Evolutionary conservation across 2,113 vertebrate species (phyloP).

Genomic region (Puntigrus tetrazona): DNA sequence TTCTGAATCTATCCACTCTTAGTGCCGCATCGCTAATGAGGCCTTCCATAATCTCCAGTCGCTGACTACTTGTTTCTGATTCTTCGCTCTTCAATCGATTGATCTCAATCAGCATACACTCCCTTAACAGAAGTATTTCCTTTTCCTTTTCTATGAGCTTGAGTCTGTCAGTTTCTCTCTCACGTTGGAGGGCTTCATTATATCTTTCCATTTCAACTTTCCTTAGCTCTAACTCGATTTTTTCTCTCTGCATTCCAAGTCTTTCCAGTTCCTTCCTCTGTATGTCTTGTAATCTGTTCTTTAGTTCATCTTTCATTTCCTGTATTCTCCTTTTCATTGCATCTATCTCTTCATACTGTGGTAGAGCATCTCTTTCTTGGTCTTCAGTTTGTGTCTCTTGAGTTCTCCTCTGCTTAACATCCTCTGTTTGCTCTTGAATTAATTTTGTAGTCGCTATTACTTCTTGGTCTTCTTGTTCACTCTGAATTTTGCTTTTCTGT

Average conservation of each 20-base stretch:
- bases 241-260: constrained; percentile 43
- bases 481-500: constrained; percentile 13
- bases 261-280: constrained; percentile 44
- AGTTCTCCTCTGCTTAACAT: neutral
- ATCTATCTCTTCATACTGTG: constrained; percentile 11
- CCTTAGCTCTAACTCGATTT: constrained; percentile 32
- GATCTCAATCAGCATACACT: constrained; percentile 52
- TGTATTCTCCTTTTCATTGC: constrained; percentile 35
- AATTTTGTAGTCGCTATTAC: neutral
- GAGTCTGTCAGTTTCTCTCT: constrained; percentile 20
- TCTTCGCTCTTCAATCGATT: constrained; percentile 36
- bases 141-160: constrained; percentile 44
- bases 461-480: neutral
- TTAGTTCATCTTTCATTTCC: constrained; percentile 28
- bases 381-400: constrained; percentile 19
- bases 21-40: constrained; percentile 14
- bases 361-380: constrained; percentile 1
- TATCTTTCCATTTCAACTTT: constrained; percentile 38
- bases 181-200: constrained; percentile 4
- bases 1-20: constrained; percentile 17
- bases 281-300: constrained; percentile 49
- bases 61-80: constrained; percentile 16
- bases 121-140: constrained; percentile 48
- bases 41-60: constrained; percentile 43
- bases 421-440: neutral